Base-by-base conservation (phyloP, 2,797 vertebrate species). In the Sandelia bainsii region DNA sequence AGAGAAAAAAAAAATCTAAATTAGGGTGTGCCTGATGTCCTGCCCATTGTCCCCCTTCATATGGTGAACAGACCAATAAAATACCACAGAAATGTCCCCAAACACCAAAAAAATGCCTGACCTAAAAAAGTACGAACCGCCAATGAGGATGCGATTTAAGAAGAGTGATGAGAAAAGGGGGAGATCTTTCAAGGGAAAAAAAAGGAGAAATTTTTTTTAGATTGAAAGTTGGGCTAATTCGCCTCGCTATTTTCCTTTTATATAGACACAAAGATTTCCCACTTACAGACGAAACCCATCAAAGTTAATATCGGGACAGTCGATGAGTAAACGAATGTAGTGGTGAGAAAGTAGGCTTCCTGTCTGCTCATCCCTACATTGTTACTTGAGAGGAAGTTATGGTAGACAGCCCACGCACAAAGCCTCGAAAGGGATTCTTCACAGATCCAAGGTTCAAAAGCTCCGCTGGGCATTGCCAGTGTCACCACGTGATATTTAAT, bases 341-440 rank as follows among this genome's bases (percentile, higher is more conserved):
- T 42, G 46, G 75, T 40, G 66, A 78, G 79, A 84, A 69, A 84
- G 78, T 23, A 42, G 80, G 71, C 75, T 84, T 92, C 87, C 87
- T 87, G 90, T 86, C 84, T 72, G 67, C 85, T 79, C 72, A 52
- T 84, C 85, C 80, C 81, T 60, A 77, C 57, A 91, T 88, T 94
- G 89, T 91, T 79, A 88, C 85, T 86, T 79, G 79, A 88, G 86
- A 83, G 82, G 87, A 92, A 92, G 93, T 94, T 93, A 91, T 90
- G 93, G 92, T 93, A 93, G 91, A 91, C 69, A 92, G 93, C 89
- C 81, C 91, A 83, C 39, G 85, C 91, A 95, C 93, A 95, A 95
- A 93, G 92, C 77, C 89, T 72, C 70, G 53, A 89, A 93, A 87
- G 86, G 90, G 85, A 94, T 92, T 93, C 90, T 92, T 92, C 89